Percentiles rank a stretch among this genome's conserved stretches.
These are phyloP conservation scores for Anoplolepis gracilipes DNA, from an alignment of 1,140 invertebrate genomes.

Conservation along the genomic window DNA sequence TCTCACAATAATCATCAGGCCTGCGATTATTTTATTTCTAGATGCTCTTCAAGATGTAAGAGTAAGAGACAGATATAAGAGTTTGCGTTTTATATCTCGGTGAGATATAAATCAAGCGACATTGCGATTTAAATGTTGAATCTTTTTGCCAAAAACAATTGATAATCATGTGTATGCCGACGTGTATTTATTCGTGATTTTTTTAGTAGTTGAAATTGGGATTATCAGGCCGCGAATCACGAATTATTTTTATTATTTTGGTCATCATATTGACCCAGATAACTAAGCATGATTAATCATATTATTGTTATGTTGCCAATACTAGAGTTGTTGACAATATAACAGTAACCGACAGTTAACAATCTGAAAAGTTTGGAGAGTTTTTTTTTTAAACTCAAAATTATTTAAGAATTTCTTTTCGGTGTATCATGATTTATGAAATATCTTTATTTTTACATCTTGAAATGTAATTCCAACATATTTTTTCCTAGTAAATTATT, in stretches of 20 bases:
- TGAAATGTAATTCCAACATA: not conserved
- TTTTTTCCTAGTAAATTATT: slow-evolving; percentile 31
- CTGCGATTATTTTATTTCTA: slow-evolving; percentile 11
- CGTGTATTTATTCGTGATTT: not conserved
- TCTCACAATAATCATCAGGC: not conserved
- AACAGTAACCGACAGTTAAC: too few species aligned
- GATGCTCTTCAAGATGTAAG: not conserved
- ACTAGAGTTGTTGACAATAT: too few species aligned
- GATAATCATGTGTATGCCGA: not conserved
- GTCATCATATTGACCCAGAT: not conserved
- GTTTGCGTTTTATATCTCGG: slow-evolving; percentile 4
- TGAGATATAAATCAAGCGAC: not conserved
- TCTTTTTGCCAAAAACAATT: not conserved
- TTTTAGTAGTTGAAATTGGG: not conserved
- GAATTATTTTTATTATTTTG: slow-evolving; percentile 11
- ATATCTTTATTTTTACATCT: slow-evolving; percentile 18
- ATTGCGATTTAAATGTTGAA: slow-evolving; percentile 15
- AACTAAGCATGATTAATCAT: too few species aligned
- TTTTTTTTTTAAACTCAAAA: not conserved
- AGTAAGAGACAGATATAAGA: not conserved
- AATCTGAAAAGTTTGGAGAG: too few species aligned
- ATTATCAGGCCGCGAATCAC: not conserved
- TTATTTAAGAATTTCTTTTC: not conserved
- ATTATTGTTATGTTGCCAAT: too few species aligned
- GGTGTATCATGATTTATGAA: not conserved